These are phyloP conservation scores for Calcarius lapponicus DNA, from an alignment of 2,797 vertebrate genomes.

Conservation along the genomic window DNA sequence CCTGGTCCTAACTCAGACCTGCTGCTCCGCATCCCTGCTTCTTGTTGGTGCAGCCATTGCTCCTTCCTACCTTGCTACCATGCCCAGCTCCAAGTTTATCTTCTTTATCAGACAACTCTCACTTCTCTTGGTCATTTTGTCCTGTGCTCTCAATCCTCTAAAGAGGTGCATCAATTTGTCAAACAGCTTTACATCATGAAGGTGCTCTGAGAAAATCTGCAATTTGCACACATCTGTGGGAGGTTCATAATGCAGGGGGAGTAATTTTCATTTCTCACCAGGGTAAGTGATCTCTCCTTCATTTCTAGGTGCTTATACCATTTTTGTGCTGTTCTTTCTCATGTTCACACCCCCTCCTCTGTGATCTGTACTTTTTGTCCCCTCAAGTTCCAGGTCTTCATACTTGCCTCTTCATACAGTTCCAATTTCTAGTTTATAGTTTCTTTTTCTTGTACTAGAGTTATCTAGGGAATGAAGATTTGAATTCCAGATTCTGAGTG, in stretches of 20 bases:
- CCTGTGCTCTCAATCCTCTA: not conserved
- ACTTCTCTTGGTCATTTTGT: not conserved
- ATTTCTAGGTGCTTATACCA: not conserved
- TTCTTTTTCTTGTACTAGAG: not conserved
- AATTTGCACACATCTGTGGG: not conserved
- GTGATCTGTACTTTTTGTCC: not conserved
- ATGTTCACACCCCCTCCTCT: not conserved
- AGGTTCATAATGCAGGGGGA: not conserved
- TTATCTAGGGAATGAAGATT: not conserved
- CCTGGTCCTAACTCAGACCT: not conserved
- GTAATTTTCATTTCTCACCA: fast-evolving
- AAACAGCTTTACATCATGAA: not conserved
- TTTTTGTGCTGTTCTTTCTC: not conserved
- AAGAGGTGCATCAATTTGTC: not conserved
- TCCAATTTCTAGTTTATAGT: not conserved
- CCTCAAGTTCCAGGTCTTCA: not conserved
- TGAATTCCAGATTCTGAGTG: not conserved
- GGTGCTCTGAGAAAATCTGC: not conserved
- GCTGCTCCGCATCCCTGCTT: not conserved
- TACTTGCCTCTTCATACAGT: not conserved
- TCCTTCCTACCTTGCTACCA: not conserved
- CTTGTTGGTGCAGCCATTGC: not conserved
- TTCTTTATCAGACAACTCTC: not conserved
- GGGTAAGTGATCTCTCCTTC: not conserved
- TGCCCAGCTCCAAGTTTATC: not conserved